Percentiles rank a stretch among this genome's conserved stretches.
Conservation (phyloP, 2,888 invertebrate genomes). For the Scaeva pyrastri region DNA sequence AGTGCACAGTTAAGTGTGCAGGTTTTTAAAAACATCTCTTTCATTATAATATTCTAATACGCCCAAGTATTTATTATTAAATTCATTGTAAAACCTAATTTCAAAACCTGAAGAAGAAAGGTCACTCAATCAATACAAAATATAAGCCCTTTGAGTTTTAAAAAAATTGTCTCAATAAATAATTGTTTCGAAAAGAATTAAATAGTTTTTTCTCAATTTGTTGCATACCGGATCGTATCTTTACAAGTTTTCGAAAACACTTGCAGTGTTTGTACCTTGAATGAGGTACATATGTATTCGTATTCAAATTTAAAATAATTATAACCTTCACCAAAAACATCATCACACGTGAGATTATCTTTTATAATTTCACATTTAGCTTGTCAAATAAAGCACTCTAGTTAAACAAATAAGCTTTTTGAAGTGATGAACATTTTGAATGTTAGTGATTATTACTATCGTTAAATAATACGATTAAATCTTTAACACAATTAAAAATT, state of each 20-base stretch:
- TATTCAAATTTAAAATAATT: background rate
- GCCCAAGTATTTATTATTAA: too few species aligned
- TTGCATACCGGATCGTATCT: background rate
- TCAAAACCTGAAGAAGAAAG: too few species aligned
- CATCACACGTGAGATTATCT: slow-evolving; percentile 11
- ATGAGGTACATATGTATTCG: background rate
- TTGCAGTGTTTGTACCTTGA: background rate
- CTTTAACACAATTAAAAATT: background rate
- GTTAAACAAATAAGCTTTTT: background rate
- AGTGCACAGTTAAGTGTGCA: too few species aligned
- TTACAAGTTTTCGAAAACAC: background rate
- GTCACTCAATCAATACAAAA: too few species aligned
- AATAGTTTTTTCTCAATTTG: background rate
- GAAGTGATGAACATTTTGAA: background rate
- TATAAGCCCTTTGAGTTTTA: too few species aligned
- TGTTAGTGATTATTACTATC: background rate
- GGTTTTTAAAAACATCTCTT: too few species aligned
- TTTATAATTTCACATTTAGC: background rate
- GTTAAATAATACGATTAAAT: background rate
- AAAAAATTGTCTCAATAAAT: background rate
- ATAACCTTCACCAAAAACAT: background rate
- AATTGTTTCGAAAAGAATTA: background rate
- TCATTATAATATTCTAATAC: too few species aligned
- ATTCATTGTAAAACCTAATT: too few species aligned
- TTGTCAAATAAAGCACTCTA: background rate